Evolutionary conservation across 2,888 invertebrate species (phyloP).

Genomic region (Nephrocerus scutellatus): DNA sequence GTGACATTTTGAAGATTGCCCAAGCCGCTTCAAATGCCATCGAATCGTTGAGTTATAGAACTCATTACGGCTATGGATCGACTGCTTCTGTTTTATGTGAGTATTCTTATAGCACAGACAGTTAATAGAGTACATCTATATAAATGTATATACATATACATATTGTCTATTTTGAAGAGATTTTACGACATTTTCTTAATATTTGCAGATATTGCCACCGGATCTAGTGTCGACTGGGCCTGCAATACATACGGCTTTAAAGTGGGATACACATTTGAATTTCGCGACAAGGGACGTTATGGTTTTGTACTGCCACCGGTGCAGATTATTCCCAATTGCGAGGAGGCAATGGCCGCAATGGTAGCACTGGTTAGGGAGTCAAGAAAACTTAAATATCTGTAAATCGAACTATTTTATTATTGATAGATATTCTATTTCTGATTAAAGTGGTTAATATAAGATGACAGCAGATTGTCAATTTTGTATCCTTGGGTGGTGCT

Average conservation of each 20-base stretch:
- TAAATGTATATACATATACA: too few species aligned
- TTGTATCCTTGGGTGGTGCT: slow-evolving; percentile 92
- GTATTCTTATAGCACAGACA: slow-evolving; percentile 11
- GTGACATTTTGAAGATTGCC: slow-evolving; percentile 47
- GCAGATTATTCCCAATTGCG: slow-evolving; percentile 56
- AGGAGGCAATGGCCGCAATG: slow-evolving; percentile 54
- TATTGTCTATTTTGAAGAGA: neutral
- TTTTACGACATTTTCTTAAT: neutral
- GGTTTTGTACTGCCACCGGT: slow-evolving; percentile 63
- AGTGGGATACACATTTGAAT: slow-evolving; percentile 53
- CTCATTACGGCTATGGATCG: slow-evolving; percentile 51
- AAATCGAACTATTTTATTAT: slow-evolving; percentile 20
- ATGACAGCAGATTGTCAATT: slow-evolving; percentile 92
- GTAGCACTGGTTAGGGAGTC: slow-evolving; percentile 51
- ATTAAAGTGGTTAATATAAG: slow-evolving; percentile 63
- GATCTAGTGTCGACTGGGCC: slow-evolving; percentile 51
- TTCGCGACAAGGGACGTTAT: slow-evolving; percentile 60
- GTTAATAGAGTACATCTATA: too few species aligned
- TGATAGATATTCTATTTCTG: slow-evolving; percentile 15
- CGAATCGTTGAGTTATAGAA: slow-evolving; percentile 46
- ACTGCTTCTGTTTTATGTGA: slow-evolving; percentile 55
- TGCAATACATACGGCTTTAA: slow-evolving; percentile 49
- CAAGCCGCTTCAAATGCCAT: slow-evolving; percentile 51
- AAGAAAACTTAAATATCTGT: slow-evolving; percentile 48
- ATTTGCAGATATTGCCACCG: slow-evolving; percentile 46